Evolutionary conservation across 2,888 invertebrate species (phyloP).

Genomic region (Periphyllus acericola): DNA sequence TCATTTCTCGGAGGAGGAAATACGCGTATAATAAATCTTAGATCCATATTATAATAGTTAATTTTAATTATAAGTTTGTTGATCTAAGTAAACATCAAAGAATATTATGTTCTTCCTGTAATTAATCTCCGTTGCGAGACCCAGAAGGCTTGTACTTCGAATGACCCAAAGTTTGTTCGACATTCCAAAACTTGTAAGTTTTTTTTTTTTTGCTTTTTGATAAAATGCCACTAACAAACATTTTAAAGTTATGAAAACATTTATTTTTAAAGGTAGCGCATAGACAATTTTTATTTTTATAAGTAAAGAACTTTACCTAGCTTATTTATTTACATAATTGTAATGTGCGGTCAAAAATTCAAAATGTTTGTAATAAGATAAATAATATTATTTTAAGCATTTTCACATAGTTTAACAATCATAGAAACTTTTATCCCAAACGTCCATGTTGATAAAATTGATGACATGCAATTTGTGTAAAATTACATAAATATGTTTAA

Average conservation of each 20-base stretch:
- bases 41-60: neutral
- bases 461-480: no score
- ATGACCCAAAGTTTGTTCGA: neutral
- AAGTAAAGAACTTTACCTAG: no score
- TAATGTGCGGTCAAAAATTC: neutral
- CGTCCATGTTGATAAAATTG: no score
- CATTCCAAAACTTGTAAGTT: neutral
- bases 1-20: neutral
- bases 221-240: neutral
- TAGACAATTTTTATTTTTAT: no score
- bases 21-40: neutral
- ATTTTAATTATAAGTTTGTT: constrained; percentile 21
- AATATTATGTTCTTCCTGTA: constrained; percentile 15
- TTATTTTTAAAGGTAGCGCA: neutral
- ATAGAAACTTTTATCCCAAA: no score
- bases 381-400: neutral
- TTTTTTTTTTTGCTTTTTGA: neutral
- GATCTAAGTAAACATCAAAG: constrained; percentile 18
- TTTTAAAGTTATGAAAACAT: neutral
- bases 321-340: no score
- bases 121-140: neutral
- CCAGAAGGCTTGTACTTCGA: neutral
- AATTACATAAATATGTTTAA: no score
- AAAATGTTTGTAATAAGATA: neutral
- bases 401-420: no score